A percentile compares a stretch with the other conserved stretches of the same genome.
Conservation (phyloP, 1,140 invertebrate species). For the Drosophila kepulauana region DNA sequence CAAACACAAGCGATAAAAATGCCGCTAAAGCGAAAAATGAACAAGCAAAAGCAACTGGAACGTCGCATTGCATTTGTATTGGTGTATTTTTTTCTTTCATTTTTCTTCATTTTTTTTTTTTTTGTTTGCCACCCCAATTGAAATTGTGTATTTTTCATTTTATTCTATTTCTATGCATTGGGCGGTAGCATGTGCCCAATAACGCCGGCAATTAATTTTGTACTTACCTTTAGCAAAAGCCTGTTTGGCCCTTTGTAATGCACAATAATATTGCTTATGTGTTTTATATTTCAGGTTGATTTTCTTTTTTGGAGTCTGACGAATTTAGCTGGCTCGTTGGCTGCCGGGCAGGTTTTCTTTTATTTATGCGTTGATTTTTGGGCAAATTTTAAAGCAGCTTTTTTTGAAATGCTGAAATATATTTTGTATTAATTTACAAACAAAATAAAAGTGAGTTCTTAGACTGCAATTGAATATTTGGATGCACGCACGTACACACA, state of each 20-base stretch:
- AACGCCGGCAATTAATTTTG: slow-evolving; percentile 23
- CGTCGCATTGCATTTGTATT: slow-evolving; percentile 20
- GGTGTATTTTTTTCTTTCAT: slow-evolving; percentile 4
- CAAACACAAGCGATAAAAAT: slow-evolving; percentile 53
- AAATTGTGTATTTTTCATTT: slow-evolving; percentile 19
- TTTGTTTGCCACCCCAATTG: slow-evolving; percentile 32
- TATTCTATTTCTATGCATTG: neutral
- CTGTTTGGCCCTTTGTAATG: slow-evolving; percentile 44
- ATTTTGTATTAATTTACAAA: slow-evolving; percentile 26
- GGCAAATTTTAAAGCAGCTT: slow-evolving; percentile 18
- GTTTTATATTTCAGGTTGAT: slow-evolving; percentile 30
- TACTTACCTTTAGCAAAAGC: slow-evolving; percentile 40
- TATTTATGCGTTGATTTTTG: slow-evolving; percentile 5
- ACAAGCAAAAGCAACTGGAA: slow-evolving; percentile 15
- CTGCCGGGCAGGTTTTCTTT: slow-evolving; percentile 25
- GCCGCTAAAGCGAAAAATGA: slow-evolving; percentile 60
- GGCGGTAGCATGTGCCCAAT: slow-evolving; percentile 37
- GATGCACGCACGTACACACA: slow-evolving; percentile 26
- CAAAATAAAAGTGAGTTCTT: slow-evolving; percentile 13
- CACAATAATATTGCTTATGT: slow-evolving; percentile 57
- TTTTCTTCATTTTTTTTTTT: slow-evolving; percentile 10
- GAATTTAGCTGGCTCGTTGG: slow-evolving; percentile 14
- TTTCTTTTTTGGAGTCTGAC: slow-evolving; percentile 7
- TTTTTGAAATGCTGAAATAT: slow-evolving; percentile 51
- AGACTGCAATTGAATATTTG: slow-evolving; percentile 41